Base-by-base conservation (phyloP, 2,797 vertebrate genomes). In the Tokudaia muenninki region DNA sequence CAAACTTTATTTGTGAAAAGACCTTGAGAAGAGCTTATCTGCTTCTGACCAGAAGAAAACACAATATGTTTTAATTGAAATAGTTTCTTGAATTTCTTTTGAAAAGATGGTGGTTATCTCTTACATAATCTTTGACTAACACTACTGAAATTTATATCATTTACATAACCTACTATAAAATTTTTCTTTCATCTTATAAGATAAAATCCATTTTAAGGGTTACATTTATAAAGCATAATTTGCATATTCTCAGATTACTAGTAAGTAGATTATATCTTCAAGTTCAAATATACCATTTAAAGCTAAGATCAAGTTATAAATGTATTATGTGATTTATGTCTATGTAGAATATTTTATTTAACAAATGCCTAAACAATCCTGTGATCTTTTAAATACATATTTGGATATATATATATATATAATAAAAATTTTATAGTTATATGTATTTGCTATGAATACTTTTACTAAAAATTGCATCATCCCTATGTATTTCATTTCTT, bases 401-500 rank as follows among this genome's bases (percentile, higher is more conserved):
- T 86, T 4, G n/a, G 91, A 16, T 92, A 10, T 80, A 77, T 92
- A 77, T 90, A 17, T 0, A 47, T 63, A 16, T 0, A 47, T 50
- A 77, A 87, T 7, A 75, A 6, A 90, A 50, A 65, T 29, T 93
- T 92, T 84, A 0, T 10, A 94, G n/a, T n/a, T 84, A 22, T 90
- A 47, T 16, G 37, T 70, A 55, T 94, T 94, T 91, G 75, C 70
- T 61, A 5, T 91, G n/a, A 47, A 55, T 94, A 31, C 81, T 87
- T 97, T 96, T 91, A 52, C 65, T 75, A 95, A 97, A 90, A 22
- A 61, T 95, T 92, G 55, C n/a, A 37, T 88, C 41, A 50, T 1
- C 67, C 29, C 19, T 94, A 65, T 94, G 91, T 96, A 93, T 94
- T 96, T 96, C 67, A 92, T 92, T 94, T 97, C 14, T 94, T 92